Base-by-base conservation (phyloP, 2,888 invertebrate species). In the Drosophila fulvimacula region DNA sequence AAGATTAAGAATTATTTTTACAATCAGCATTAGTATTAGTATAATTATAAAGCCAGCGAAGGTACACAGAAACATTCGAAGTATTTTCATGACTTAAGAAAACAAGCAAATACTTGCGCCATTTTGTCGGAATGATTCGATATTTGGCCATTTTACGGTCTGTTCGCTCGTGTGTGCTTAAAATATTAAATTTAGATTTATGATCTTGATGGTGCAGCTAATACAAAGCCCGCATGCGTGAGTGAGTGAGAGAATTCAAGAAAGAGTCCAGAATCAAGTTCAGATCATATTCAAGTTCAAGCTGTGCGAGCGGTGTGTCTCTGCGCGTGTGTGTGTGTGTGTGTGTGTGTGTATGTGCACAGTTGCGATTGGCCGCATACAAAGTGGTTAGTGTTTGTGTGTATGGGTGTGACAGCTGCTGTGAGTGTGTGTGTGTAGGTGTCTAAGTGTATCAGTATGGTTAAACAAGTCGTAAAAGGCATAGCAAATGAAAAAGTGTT, bases 401-500 rank as follows among this genome's bases (percentile, higher is more conserved):
- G 68, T 57, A 17, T 51, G 38, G 36, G 60, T 66, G 42, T 57
- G 51, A 24, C 44, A 58, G 57, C 51, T 65, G 39, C 17, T 67
- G 39, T 52, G 34, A 51, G 44, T 34, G 44, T 64, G 13, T 58
- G 10, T 42, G 49, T 60, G 38, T 60, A 30, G 46, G 9, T 61
- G 44, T 24, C 5, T 62, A 15, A 27, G 32, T 61, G 30, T 39
- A 53, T 70, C 53, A 62, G 44, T 64, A 46, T 66, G 39, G 44
- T 39, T 63, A 60, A 74, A 77, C 68, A 72, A 68, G 76, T 79
- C 75, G 51, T 70, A 56, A 82, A 68, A 73, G 71, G 83, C 82
- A 82, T 81, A 79, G 75, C 80, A 82, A 82, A 78, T 80, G 62
- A 79, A 73, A 73, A 78, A 59, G 70, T 72, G 78, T 57, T 51